A percentile compares a stretch with the other conserved stretches of the same genome.
These are phyloP conservation scores for Pinna nobilis DNA, from an alignment of 1,140 invertebrate species.

Conservation along the genomic window DNA sequence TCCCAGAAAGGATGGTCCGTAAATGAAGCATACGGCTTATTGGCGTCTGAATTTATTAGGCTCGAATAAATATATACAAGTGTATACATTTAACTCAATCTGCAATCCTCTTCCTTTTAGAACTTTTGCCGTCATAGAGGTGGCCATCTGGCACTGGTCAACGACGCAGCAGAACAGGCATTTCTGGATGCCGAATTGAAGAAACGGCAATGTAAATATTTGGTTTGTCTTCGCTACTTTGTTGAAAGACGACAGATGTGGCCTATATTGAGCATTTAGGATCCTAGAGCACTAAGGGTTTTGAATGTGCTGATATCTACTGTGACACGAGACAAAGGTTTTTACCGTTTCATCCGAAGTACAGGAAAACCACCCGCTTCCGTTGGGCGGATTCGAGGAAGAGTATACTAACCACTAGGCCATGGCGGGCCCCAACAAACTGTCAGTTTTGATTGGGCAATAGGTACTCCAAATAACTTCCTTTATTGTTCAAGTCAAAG, in stretches of 20 bases:
- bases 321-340: background rate
- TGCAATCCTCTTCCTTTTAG: background rate
- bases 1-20: background rate
- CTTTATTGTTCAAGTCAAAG: background rate
- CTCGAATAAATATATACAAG: background rate
- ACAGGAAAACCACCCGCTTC: too few relatives aligned
- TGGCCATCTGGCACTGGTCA: background rate
- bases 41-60: background rate
- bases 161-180: background rate
- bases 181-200: background rate
- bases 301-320: background rate
- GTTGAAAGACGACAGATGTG: too few relatives aligned
- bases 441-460: background rate
- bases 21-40: too few relatives aligned
- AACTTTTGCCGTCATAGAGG: background rate
- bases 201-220: background rate
- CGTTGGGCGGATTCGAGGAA: too few relatives aligned
- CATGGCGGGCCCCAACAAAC: too few relatives aligned
- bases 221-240: too few relatives aligned
- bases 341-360: background rate
- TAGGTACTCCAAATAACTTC: background rate
- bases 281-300: background rate
- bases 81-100: background rate
- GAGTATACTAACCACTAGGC: too few relatives aligned
- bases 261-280: too few relatives aligned